Base-by-base conservation (phyloP, 2,113 vertebrate genomes). In the Perca fluviatilis region DNA sequence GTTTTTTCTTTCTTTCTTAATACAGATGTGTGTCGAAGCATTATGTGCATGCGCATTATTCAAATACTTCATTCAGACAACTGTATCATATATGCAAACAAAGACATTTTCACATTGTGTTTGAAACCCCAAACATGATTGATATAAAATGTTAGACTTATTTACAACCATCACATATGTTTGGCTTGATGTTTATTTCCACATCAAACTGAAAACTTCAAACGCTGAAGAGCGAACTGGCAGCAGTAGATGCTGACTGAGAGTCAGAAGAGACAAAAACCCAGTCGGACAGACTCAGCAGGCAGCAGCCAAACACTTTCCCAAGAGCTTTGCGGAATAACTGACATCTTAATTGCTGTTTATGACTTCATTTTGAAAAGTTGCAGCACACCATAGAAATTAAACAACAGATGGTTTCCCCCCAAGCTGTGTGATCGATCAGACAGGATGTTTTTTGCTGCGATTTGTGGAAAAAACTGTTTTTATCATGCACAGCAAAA, bases 161-260 rank as follows among this genome's bases (percentile, higher is more conserved):
- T 67, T 67, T 11, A 43, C 40, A 43, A 43, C 40, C 40, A 43
- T 11, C 40, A 43, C 40, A 7, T 43, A 9, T 43, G 40, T 43
- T 43, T 43, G 40, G 40, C 40, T 43, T 11, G 2, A 2, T 43
- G 10, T 43, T 40, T 61, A 47, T 54, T 75, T 50, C 40, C 33
- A 18, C 0, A 6, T 63, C 4, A 27, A 75, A 76, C 58, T 47
- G 11, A 75, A 72, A 47, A 74, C 65, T 51, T 84, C 58, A 40
- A 30, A 66, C 27, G 1, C 21, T 15, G 66, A 54, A 0, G 15
- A 62, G 62, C 19, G 12, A 63, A 57, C 25, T 49, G 23, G 56
- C 33, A 54, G 74, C 30, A 27, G 25, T 7, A 40, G 64, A 65
- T 21, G 27, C 33, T 30, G 51, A 40, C 18, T 3, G 3, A 72